These are phyloP conservation scores for Casuarius casuarius DNA, from an alignment of 2,113 vertebrate genomes.

Conservation along the genomic window DNA sequence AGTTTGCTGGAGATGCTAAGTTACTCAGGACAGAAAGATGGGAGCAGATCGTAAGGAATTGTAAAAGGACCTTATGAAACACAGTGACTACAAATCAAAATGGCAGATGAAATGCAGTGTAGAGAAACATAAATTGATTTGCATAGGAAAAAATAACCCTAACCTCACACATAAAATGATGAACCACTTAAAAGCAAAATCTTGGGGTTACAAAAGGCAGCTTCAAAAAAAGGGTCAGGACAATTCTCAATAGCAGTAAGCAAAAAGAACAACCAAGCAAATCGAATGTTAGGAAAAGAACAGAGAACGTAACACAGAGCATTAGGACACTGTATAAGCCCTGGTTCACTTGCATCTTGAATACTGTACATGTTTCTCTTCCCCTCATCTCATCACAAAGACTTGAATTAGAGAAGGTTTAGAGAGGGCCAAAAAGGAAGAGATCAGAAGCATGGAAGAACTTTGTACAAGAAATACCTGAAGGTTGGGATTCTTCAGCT, in stretches of 20 bases:
- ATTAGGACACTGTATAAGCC: not conserved
- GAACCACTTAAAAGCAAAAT: not conserved
- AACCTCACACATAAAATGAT: not conserved
- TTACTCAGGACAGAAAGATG: not conserved
- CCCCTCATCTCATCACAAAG: not conserved
- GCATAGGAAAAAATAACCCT: not conserved
- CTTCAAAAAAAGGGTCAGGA: not conserved
- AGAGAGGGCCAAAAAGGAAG: not conserved
- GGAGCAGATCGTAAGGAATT: not conserved
- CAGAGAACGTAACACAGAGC: not conserved
- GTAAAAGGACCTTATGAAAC: constrained; percentile 6
- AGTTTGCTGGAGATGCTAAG: not conserved
- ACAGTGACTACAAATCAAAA: not conserved
- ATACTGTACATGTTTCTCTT: not conserved
- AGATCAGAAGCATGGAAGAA: not conserved
- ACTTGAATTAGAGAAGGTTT: not conserved
- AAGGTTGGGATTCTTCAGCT: not conserved
- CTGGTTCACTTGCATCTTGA: not conserved
- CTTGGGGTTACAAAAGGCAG: not conserved
- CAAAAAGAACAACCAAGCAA: not conserved
- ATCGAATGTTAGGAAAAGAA: not conserved
- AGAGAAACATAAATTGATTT: not conserved
- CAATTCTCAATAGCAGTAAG: not conserved
- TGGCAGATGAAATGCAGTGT: not conserved
- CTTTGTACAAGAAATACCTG: not conserved